Evolutionary conservation across 2,797 vertebrate species (phyloP).

Genomic region (Rallus crepitans): DNA sequence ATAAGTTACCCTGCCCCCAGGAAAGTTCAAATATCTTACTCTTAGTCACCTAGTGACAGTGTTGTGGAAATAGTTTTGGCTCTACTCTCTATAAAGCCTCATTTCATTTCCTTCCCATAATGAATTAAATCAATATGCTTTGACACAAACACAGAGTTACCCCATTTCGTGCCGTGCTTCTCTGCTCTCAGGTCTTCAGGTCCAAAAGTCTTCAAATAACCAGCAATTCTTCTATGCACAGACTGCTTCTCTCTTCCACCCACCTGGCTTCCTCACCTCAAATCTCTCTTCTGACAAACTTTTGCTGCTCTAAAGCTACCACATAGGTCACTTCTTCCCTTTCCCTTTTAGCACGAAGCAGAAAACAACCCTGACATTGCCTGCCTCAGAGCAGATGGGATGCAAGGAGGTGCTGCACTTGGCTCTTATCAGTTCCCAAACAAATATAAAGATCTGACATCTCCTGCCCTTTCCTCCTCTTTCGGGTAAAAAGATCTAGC

Average conservation of each 20-base stretch:
- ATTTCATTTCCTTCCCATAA: background rate
- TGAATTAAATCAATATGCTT: conserved; percentile 7
- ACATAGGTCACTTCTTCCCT: background rate
- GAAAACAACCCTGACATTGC: background rate
- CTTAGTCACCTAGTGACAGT: background rate
- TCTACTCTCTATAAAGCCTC: background rate
- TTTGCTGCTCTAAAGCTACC: background rate
- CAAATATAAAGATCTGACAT: background rate
- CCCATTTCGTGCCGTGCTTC: background rate
- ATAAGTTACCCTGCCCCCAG: background rate
- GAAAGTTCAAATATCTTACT: background rate
- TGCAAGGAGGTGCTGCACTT: background rate
- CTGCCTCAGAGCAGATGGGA: background rate
- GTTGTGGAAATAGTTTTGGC: background rate
- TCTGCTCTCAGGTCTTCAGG: background rate
- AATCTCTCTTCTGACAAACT: background rate
- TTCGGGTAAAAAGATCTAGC: background rate
- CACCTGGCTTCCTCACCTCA: background rate
- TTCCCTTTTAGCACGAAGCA: background rate
- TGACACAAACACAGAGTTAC: conserved; percentile 32
- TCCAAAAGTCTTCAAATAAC: background rate
- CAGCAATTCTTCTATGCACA: background rate
- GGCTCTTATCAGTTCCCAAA: background rate
- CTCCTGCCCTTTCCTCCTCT: background rate
- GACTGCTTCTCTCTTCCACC: background rate